These are phyloP conservation scores for Xenopus petersii DNA, from an alignment of 2,797 vertebrate species.

Conservation along the genomic window DNA sequence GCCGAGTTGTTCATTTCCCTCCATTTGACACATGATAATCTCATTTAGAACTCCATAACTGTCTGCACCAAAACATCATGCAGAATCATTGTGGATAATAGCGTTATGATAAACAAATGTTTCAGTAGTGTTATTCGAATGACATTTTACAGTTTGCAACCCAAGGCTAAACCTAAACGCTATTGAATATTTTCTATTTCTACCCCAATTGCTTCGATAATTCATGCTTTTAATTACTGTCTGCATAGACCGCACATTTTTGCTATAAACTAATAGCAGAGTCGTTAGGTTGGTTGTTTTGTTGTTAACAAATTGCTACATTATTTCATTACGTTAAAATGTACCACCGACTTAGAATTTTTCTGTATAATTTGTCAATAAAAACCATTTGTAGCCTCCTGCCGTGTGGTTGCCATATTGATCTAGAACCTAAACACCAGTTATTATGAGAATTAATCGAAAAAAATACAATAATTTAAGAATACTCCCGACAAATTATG, in stretches of 20 bases:
- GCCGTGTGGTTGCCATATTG: conserved; percentile 62
- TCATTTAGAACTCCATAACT: conserved; percentile 26
- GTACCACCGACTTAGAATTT: conserved; percentile 65
- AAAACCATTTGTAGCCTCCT: conserved; percentile 65
- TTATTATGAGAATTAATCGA: conserved; percentile 70
- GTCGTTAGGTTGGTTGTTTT: conserved; percentile 53
- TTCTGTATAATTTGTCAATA: conserved; percentile 70
- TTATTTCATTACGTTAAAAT: conserved; percentile 70
- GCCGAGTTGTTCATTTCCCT: conserved; percentile 17
- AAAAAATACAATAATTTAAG: conserved; percentile 66
- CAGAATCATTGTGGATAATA: conserved; percentile 12
- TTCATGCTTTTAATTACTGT: conserved; percentile 63
- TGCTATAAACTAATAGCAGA: conserved; percentile 59
- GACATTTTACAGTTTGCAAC: conserved; percentile 39
- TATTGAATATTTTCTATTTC: conserved; percentile 60
- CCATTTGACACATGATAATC: conserved; percentile 28
- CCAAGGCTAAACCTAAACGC: conserved; percentile 36
- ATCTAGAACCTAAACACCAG: conserved; percentile 67
- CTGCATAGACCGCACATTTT: conserved; percentile 58
- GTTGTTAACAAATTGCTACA: conserved; percentile 67
- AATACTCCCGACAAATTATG: conserved; percentile 63
- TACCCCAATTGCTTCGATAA: conserved; percentile 55
- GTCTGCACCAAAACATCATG: conserved; percentile 7
- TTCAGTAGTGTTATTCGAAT: conserved; percentile 20
- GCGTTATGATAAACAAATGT: background rate